These are phyloP conservation scores for Ianthella basta DNA, from an alignment of 37 sponge, comb jelly and placozoan species.

Conservation along the genomic window DNA sequence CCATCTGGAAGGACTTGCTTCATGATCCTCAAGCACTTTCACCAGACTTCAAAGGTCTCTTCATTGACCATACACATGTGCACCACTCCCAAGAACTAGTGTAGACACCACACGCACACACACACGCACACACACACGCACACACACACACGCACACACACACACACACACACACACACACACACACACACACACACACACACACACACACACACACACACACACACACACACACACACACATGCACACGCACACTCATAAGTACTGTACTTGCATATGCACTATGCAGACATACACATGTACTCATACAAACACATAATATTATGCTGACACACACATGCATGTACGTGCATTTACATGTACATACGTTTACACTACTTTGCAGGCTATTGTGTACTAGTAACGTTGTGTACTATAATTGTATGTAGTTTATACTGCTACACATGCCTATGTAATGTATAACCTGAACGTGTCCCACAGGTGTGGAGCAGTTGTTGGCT, in stretches of 20 bases:
- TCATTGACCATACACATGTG: not conserved
- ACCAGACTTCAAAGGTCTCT: slow-evolving; percentile 81
- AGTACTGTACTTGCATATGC: too few relatives aligned
- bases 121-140: slow-evolving; percentile 1
- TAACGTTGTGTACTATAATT: too few relatives aligned
- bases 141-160: too few relatives aligned
- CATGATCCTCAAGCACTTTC: slow-evolving; percentile 77
- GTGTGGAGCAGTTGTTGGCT: slow-evolving; percentile 69
- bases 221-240: not conserved
- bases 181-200: not conserved
- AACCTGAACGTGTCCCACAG: slow-evolving; percentile 13
- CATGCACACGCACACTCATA: not conserved
- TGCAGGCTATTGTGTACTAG: too few relatives aligned
- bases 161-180: too few relatives aligned
- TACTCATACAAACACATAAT: too few relatives aligned
- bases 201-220: not conserved
- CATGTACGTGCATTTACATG: too few relatives aligned
- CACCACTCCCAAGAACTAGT: too few relatives aligned
- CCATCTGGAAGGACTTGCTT: slow-evolving; percentile 88
- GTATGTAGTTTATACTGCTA: too few relatives aligned
- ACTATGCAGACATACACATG: too few relatives aligned
- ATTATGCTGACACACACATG: too few relatives aligned
- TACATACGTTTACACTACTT: too few relatives aligned
- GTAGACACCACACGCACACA: not conserved
- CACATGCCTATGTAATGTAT: not conserved